A percentile compares a stretch with the other conserved stretches of the same genome.
Evolutionary conservation across 2,113 vertebrate genomes (phyloP).

Genomic region (Leucopsar rothschildi): DNA sequence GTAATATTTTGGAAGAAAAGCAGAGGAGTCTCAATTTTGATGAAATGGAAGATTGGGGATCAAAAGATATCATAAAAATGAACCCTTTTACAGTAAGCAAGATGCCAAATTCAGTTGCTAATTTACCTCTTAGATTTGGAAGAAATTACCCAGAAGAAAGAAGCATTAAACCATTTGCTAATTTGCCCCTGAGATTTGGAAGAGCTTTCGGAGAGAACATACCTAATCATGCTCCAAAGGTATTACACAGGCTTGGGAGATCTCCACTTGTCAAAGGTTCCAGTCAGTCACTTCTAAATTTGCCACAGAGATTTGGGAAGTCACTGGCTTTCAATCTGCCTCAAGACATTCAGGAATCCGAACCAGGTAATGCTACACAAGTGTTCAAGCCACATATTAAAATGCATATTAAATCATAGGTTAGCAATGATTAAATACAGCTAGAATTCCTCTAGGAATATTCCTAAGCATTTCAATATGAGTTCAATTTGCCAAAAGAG

Average conservation of each 20-base stretch:
- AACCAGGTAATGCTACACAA: constrained; percentile 43
- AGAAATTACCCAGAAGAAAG: constrained; percentile 62
- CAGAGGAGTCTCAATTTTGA: constrained; percentile 69
- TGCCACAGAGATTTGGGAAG: constrained; percentile 62
- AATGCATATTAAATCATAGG: not conserved
- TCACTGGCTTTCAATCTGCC: not conserved
- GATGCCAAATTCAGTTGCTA: constrained; percentile 54
- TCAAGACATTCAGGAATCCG: constrained; percentile 21
- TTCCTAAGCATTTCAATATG: not conserved
- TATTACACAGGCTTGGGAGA: constrained; percentile 66
- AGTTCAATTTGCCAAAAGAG: not conserved
- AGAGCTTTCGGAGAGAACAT: constrained; percentile 49
- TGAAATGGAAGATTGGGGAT: constrained; percentile 65
- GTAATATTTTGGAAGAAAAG: constrained; percentile 52
- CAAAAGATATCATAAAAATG: constrained; percentile 65
- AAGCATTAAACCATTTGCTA: constrained; percentile 44
- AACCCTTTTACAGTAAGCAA: constrained; percentile 44
- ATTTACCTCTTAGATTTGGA: constrained; percentile 72
- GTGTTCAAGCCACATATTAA: not conserved
- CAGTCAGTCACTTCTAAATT: constrained; percentile 34
- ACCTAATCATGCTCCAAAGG: not conserved
- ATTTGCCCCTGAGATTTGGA: constrained; percentile 72
- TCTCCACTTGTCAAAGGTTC: constrained; percentile 7
- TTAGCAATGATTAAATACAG: not conserved
- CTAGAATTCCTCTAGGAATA: not conserved